Percentiles rank a stretch among this genome's conserved stretches.
phyloP scores from a whole-genome alignment of 2,888 invertebrate genomes.

The Mylabris sibirica region DNA sequence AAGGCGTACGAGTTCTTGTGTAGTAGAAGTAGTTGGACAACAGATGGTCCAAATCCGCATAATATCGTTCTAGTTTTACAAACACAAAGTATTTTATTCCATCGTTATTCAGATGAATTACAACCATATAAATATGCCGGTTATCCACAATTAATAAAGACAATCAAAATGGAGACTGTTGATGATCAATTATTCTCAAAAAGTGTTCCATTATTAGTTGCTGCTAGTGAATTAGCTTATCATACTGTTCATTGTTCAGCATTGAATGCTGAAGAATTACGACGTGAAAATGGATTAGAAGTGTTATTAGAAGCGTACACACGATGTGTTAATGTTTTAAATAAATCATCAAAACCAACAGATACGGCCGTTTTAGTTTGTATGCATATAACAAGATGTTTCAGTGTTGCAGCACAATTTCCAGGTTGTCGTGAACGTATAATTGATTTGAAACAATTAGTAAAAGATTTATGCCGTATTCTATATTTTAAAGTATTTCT shows the following conservation, averaged over 20 bases:
- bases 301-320: conserved; percentile 89
- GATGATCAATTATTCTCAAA: conserved; percentile 94
- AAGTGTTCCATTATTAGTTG: conserved; percentile 81
- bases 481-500: conserved; percentile 82
- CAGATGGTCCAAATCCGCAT: conserved; percentile 92
- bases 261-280: conserved; percentile 95
- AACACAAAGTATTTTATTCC: conserved; percentile 94
- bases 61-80: conserved; percentile 91
- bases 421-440: conserved; percentile 87
- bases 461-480: conserved; percentile 85
- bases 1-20: conserved; percentile 98
- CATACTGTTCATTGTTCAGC: conserved; percentile 97
- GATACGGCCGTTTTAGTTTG: conserved; percentile 92
- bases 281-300: conserved; percentile 92
- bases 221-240: conserved; percentile 93
- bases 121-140: conserved; percentile 99
- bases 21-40: conserved; percentile 85
- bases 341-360: conserved; percentile 75
- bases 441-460: conserved; percentile 85
- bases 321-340: conserved; percentile 91
- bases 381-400: conserved; percentile 88
- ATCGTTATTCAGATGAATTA: conserved; percentile 86
- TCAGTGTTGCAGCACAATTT: conserved; percentile 95
- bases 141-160: conserved; percentile 95
- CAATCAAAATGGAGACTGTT: conserved; percentile 90